Base-by-base conservation (phyloP, 2,797 vertebrate genomes). In the Lepilemur ruficaudatus region DNA sequence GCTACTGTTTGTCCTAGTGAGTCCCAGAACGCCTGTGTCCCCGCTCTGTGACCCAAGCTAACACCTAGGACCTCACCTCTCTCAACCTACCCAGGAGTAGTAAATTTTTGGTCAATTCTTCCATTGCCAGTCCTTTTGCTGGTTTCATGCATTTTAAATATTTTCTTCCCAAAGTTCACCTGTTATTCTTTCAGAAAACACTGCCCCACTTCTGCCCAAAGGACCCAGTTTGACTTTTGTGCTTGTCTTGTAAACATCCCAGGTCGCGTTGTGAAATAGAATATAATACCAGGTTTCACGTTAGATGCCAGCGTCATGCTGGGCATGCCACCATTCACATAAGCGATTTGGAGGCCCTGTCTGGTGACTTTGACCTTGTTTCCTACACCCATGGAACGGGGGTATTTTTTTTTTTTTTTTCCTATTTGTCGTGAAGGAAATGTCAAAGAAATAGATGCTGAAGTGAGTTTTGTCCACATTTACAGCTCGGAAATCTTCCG, bases 401-500 rank as follows among this genome's bases (percentile, higher is more conserved):
- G 20, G 3, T 46, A 0, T 22, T 65, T 52, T 72, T 57, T 50
- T 50, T 89, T 82, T 65, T 50, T 48, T 89, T 81, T 65, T 57
- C 25, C 46, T 78, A 3, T 84, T 82, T 70, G 10, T 43, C 38
- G 1, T 50, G 18, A 82, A 65, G 59, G 57, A 91, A 80, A 78
- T 55, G 28, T 57, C 28, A 80, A 2, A 75, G 80, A 89, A 96
- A 84, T 5, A 43, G 35, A 86, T 2, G 23, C 59, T 94, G n/a
- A 95, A 0, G 14, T 85, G 76, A 87, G 25, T 86, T 85, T 89
- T 89, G 32, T 96, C 92, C 55, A n/a, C 57, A 23, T 75, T 95
- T 41, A 0, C 96, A 99, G 98, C 98, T 96, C 98, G 98, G 25
- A 99, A 99, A 98, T 99, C 98, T 98, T 99, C 97, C 97, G 98